Percentiles rank a stretch among this genome's conserved stretches.
phyloP scores from a whole-genome alignment of 2,888 invertebrate genomes.

The Notodonta dromedarius region DNA sequence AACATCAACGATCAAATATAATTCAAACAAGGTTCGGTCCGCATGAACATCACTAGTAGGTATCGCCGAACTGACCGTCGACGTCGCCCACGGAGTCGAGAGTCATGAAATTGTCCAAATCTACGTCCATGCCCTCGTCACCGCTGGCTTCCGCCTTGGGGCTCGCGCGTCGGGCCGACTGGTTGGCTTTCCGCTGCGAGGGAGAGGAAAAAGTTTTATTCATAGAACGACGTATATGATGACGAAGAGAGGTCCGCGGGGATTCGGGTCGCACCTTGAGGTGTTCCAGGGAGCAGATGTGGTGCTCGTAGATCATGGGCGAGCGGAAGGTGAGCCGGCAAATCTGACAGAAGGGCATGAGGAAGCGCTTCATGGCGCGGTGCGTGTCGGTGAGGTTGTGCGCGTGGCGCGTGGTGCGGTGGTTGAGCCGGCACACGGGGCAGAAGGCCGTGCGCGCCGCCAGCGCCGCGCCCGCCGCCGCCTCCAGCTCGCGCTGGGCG shows the following conservation, averaged over 20 bases:
- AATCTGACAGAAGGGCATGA: constrained; percentile 91
- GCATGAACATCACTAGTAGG: constrained; percentile 10
- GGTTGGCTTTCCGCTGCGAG: constrained; percentile 66
- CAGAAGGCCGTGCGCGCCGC: constrained; percentile 88
- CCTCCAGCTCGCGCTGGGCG: constrained; percentile 91
- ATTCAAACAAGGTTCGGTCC: not conserved
- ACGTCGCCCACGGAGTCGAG: constrained; percentile 95
- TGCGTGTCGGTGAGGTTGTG: constrained; percentile 93
- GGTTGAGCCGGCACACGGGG: constrained; percentile 89
- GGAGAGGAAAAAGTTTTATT: not conserved
- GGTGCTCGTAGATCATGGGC: constrained; percentile 93
- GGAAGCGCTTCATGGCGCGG: constrained; percentile 92
- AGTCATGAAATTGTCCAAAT: constrained; percentile 93
- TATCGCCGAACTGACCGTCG: constrained; percentile 82
- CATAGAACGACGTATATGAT: not conserved
- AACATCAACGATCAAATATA: constrained; percentile 19
- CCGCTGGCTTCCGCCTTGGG: constrained; percentile 86
- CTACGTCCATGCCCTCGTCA: constrained; percentile 89
- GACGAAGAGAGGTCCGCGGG: too few relatives aligned
- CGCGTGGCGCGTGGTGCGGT: constrained; percentile 89
- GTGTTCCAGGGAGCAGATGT: constrained; percentile 92
- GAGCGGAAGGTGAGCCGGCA: constrained; percentile 92
- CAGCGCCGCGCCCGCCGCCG: constrained; percentile 85
- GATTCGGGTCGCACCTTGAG: constrained; percentile 86
- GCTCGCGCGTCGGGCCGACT: constrained; percentile 64